Evolutionary conservation across 2,797 vertebrate species (phyloP), one percentile per base, ranked within the genome.

Genomic region (Aeoliscus strigatus): DNA sequence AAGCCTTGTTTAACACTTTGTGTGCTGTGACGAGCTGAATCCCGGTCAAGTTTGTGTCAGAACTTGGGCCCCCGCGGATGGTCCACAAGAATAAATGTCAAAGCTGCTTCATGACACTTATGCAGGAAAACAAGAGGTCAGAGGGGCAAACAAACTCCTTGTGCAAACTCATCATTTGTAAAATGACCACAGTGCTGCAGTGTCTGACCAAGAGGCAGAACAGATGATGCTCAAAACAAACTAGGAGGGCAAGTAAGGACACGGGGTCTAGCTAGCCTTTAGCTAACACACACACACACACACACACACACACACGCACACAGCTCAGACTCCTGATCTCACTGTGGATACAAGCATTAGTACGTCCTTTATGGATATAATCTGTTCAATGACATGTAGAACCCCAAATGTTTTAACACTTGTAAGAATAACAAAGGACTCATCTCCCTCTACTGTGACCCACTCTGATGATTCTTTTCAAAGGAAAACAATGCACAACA

Each of bases 191-290:
- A 39, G 37, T 2, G 12, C n/a, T n/a, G 34, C 55, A 54, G 36
- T 64, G 27, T 27, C 24, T 9, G 18, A 54, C 50, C 15, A 51
- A 32, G 60, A 75, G 66, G 70, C 71, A 79, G 66, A 78, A 44
- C 39, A 60, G 56, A 78, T 73, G 52, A 74, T 39, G 33, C 60
- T 66, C 61, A 69, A 61, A 52, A 40, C 17, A 39, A 55, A 53
- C 23, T 33, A 15, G 14, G 41, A 27, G 50, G 52, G 51, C 52
- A 72, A 58, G 68, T 26, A 9, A 66, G 69, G 62, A 74, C 47
- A 35, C 13, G 18, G 39, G n/a, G 53, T 55, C 15, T 27, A 39
- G 46, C 31, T n/a, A 37, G 53, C 37, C 26, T 26, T 58, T 45
- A 1, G 42, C 73, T n/a, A n/a, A n/a, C n/a, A n/a, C n/a, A n/a